Conservation (phyloP, 2,888 invertebrate species). For the Lasioglossum vierecki region DNA sequence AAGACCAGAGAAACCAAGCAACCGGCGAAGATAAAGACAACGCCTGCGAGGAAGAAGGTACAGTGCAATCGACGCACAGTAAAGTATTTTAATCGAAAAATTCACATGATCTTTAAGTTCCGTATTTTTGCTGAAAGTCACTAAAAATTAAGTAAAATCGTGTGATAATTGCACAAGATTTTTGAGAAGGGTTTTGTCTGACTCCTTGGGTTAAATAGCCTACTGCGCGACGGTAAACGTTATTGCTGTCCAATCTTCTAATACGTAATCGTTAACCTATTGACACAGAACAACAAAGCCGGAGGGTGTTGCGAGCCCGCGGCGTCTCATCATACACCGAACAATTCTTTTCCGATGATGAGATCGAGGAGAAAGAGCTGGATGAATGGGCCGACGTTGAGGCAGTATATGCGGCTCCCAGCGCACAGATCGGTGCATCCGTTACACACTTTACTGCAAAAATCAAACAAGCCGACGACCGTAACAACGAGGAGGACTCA, state of each 20-base stretch:
- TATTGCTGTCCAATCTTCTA: not conserved
- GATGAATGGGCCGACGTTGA: conserved; percentile 80
- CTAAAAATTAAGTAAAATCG: no score
- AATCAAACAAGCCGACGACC: conserved; percentile 65
- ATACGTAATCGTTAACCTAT: not conserved
- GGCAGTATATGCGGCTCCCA: conserved; percentile 74
- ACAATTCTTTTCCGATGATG: conserved; percentile 79
- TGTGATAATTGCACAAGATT: no score
- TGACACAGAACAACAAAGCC: conserved; percentile 61
- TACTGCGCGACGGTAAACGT: no score
- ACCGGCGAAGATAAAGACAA: conserved; percentile 39
- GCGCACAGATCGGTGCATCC: conserved; percentile 72
- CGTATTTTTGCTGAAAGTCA: no score
- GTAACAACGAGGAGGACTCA: conserved; percentile 78
- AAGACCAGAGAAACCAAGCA: conserved; percentile 29
- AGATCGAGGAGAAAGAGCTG: conserved; percentile 76
- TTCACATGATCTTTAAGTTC: not conserved
- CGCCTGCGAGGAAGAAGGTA: conserved; percentile 63
- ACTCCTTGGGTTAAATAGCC: no score
- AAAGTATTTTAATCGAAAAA: not conserved
- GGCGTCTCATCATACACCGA: conserved; percentile 82
- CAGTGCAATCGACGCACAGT: not conserved
- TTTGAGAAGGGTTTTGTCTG: no score
- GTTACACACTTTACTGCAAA: conserved; percentile 69
- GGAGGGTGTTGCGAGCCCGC: conserved; percentile 79